These are phyloP conservation scores for Menidia beryllina DNA, from an alignment of 2,113 vertebrate genomes.

Conservation along the genomic window DNA sequence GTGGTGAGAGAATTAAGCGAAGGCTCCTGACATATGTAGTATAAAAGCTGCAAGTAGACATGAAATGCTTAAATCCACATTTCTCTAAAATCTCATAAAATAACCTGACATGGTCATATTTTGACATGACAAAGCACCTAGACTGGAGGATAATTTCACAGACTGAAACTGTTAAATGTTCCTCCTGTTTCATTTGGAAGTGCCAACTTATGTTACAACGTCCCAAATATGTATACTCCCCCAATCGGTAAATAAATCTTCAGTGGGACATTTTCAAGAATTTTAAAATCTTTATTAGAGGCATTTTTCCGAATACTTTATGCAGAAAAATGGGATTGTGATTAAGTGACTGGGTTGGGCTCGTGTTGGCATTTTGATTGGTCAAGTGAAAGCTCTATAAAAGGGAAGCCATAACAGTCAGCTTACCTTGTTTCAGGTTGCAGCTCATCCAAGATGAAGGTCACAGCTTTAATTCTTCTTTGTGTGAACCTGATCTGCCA, in stretches of 20 bases:
- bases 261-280: neutral
- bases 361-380: conserved; percentile 9
- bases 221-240: too few species aligned
- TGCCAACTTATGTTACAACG: too few species aligned
- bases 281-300: neutral
- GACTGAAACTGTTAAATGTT: too few species aligned
- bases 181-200: too few species aligned
- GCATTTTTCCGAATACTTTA: neutral
- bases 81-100: too few species aligned
- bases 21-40: neutral
- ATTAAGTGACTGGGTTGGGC: conserved; percentile 9
- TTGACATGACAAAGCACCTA: too few species aligned
- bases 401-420: conserved; percentile 32
- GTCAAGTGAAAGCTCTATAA: conserved; percentile 63
- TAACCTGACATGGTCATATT: too few species aligned
- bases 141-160: too few species aligned
- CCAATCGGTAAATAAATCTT: too few species aligned
- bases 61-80: too few species aligned
- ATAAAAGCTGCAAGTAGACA: too few species aligned
- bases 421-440: conserved; percentile 22
- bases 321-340: neutral
- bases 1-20: conserved; percentile 5
- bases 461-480: conserved; percentile 58
- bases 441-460: conserved; percentile 66
- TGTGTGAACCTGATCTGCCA: conserved; percentile 62